Conservation (phyloP, 2,888 invertebrate genomes). For the Andrena bicolor region DNA sequence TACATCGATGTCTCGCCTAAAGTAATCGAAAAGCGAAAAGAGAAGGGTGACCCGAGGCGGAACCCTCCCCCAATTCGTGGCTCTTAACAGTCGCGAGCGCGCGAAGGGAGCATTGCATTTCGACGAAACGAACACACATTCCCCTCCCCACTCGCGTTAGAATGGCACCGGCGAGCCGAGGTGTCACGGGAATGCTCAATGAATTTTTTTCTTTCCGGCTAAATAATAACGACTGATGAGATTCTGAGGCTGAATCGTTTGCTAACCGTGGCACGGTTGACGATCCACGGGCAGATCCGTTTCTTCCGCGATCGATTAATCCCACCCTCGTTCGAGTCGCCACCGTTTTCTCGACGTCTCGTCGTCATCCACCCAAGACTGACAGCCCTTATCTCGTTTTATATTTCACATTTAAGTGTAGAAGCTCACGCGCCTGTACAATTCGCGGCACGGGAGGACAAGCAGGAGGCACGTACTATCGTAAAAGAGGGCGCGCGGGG, state of each 20-base stretch:
- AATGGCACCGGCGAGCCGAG: constrained; percentile 24
- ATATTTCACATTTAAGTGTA: constrained; percentile 51
- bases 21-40: constrained; percentile 1
- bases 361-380: constrained; percentile 71
- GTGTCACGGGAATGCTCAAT: constrained; percentile 57
- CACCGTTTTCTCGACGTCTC: constrained; percentile 63
- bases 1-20: constrained; percentile 56
- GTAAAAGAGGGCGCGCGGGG: neutral
- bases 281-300: constrained; percentile 36
- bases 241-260: constrained; percentile 58
- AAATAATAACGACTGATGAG: constrained; percentile 53
- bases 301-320: constrained; percentile 53
- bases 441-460: neutral
- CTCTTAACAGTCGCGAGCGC: constrained; percentile 3
- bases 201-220: constrained; percentile 37
- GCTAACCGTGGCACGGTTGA: constrained; percentile 9
- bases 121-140: constrained; percentile 42
- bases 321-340: constrained; percentile 35
- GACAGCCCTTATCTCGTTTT: constrained; percentile 71
- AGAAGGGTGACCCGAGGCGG: too few relatives aligned
- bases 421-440: neutral
- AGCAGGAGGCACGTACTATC: constrained; percentile 14
- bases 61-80: neutral
- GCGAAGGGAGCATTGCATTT: constrained; percentile 15
- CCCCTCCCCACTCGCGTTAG: constrained; percentile 22